phyloP scores from a whole-genome alignment of 1,140 invertebrate genomes.

The Drosophila sulfurigaster region DNA sequence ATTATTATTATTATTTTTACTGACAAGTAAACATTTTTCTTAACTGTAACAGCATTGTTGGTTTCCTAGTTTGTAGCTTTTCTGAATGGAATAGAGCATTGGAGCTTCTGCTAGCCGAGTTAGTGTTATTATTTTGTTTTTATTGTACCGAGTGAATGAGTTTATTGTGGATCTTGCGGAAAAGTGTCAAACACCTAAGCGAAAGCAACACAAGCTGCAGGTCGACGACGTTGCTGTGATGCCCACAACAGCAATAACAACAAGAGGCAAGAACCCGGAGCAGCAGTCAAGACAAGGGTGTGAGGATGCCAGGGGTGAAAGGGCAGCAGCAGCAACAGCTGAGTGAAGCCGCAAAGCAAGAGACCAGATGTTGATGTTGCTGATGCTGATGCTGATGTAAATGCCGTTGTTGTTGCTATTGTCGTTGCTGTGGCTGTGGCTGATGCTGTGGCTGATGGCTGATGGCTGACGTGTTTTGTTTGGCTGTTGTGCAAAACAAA shows the following conservation, averaged over 20 bases:
- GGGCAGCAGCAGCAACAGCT: conserved; percentile 55
- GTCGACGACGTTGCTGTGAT: conserved; percentile 22
- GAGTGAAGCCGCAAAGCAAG: conserved; percentile 42
- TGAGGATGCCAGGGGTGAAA: neutral
- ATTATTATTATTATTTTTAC: too few relatives aligned
- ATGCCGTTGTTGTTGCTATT: neutral
- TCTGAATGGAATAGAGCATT: conserved; percentile 28
- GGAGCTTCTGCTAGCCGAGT: neutral
- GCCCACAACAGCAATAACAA: neutral
- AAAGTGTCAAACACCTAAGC: conserved; percentile 72
- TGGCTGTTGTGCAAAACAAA: conserved; percentile 38
- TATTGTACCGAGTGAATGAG: conserved; percentile 26
- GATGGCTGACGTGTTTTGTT: neutral
- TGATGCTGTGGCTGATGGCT: conserved; percentile 7
- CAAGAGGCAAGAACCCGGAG: conserved; percentile 5
- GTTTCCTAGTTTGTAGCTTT: too few relatives aligned
- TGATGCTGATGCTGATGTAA: conserved; percentile 1
- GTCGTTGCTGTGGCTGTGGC: neutral
- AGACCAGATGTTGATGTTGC: conserved; percentile 13
- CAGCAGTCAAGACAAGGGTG: neutral
- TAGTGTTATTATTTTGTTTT: neutral
- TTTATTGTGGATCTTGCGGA: conserved; percentile 43
- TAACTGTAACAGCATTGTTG: too few relatives aligned
- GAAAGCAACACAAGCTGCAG: conserved; percentile 26
- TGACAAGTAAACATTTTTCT: too few relatives aligned